Evolutionary conservation across 2,113 vertebrate genomes (phyloP), one percentile per base, ranked within the genome.

Genomic region (Heloderma charlesbogerti): DNA sequence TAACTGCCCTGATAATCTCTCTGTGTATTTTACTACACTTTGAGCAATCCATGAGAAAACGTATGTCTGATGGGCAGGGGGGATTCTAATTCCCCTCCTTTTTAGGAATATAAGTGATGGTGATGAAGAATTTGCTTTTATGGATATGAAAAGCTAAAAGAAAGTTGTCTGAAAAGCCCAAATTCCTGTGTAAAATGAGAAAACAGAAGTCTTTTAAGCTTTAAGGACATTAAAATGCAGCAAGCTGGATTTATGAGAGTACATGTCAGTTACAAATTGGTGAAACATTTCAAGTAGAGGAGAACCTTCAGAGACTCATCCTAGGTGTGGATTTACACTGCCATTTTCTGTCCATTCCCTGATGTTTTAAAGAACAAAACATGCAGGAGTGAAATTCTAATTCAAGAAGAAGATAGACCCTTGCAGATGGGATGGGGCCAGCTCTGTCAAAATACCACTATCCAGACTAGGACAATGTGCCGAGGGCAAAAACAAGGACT

Each of bases 1-100:
- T 91, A 82, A 87, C 79, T 92, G 9, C 57, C 92, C 60, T 88
- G 77, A 89, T 87, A 87, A 89, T 90, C 90, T 92, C 13, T 13
- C 0, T 81, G 0, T 91, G 37, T 66, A 85, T 27, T 25, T 88
- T 40, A 89, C 88, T 82, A 60, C 2, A 81, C 29, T 67, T 40
- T 72, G 16, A 95, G 90, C 88, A 87, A 92, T 89, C 92, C 1
- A 89, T 74, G 20, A 89, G 6, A 37, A 4, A 29, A 22, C 3
- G 12, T 71, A 67, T 84, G 22, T 79, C 79, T 51, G 45, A 79
- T 69, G 87, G 85, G 79, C 57, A 16, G 80, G 83, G 83, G 51
- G 48, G 48, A 4, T 12, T 92, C 90, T 43, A 34, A 40, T 12
- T 91, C 93, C 77, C 10, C 72, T 92, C 3, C 0, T 54, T 63